Base-by-base conservation (phyloP, 2,797 vertebrate genomes). In the Sphaeramia orbicularis region DNA sequence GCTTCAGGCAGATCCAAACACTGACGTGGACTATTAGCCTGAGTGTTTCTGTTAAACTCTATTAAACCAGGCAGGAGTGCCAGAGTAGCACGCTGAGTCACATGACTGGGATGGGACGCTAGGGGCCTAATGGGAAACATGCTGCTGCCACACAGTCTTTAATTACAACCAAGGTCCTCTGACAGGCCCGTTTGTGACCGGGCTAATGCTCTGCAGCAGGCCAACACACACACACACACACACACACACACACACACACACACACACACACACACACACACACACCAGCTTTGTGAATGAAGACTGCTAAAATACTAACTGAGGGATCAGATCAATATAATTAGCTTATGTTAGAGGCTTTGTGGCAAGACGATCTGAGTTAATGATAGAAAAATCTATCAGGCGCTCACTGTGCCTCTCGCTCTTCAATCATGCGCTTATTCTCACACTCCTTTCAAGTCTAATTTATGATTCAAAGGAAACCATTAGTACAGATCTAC, bases 91-190 rank as follows among this genome's bases (percentile, higher is more conserved):
- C 70, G 74, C 58, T 53, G 51, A 79, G 84, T 89, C 88, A 91
- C 84, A 80, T 85, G 88, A 69, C 67, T 71, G 50, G 18, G 74
- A 75, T 79, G 78, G 76, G 67, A 87, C 79, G 78, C 63, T 63
- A 65, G 71, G 66, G 54, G 67, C 64, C 81, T 89, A 89, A 91
- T 90, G 74, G 65, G 82, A 87, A 83, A 90, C 88, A 92, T 91
- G 88, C 73, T 88, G 87, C 86, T 80, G 76, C 74, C 86, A 89
- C 86, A 81, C 76, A 81, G 72, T 76, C 80, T 84, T 89, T 88
- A 86, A 90, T 91, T 89, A 89, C 79, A 80, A 83, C 35, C 76
- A 50, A 74, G 82, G 68, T 83, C 84, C 72, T 89, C 79, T 78
- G 83, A 90, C 74, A 81, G 83, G 58, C 83, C 77, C 81, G 83